Percentiles rank a stretch among this genome's conserved stretches.
Evolutionary conservation across 2,797 vertebrate genomes (phyloP).

Genomic region (Phaenicophaeus curvirostris): DNA sequence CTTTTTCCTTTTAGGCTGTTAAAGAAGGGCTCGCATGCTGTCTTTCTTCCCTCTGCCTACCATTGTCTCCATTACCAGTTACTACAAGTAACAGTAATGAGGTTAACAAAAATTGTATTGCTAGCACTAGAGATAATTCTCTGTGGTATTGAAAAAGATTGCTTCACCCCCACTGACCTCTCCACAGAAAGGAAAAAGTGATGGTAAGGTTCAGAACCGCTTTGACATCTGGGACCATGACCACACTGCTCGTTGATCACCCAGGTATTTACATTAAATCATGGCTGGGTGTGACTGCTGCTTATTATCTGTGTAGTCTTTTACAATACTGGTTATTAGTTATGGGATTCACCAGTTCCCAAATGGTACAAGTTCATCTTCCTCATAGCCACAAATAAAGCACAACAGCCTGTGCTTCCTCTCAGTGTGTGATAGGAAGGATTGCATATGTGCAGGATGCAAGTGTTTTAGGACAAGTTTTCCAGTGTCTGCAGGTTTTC

Average conservation of each 20-base stretch:
- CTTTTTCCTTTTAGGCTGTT: neutral
- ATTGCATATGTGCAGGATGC: neutral
- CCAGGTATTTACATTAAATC: neutral
- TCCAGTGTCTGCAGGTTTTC: slow-evolving; percentile 8
- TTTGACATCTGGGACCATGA: neutral
- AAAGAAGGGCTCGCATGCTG: neutral
- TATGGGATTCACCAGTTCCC: neutral
- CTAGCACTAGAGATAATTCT: neutral
- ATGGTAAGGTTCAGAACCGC: neutral
- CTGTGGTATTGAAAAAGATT: neutral
- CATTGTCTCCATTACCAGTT: neutral
- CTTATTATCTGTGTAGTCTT: slow-evolving; percentile 13
- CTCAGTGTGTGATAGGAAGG: neutral
- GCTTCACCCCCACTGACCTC: neutral
- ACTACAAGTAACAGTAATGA: neutral
- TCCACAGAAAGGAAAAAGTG: neutral
- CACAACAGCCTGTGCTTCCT: neutral
- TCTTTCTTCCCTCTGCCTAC: neutral
- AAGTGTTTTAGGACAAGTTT: slow-evolving; percentile 18
- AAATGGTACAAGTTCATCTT: slow-evolving; percentile 41
- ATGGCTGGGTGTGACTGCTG: neutral
- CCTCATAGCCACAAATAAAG: neutral
- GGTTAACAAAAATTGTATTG: neutral
- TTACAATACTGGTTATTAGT: slow-evolving; percentile 42
- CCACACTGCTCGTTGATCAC: neutral